Evolutionary conservation across 1,140 invertebrate species (phyloP).

Genomic region (Glossosoma conforme): DNA sequence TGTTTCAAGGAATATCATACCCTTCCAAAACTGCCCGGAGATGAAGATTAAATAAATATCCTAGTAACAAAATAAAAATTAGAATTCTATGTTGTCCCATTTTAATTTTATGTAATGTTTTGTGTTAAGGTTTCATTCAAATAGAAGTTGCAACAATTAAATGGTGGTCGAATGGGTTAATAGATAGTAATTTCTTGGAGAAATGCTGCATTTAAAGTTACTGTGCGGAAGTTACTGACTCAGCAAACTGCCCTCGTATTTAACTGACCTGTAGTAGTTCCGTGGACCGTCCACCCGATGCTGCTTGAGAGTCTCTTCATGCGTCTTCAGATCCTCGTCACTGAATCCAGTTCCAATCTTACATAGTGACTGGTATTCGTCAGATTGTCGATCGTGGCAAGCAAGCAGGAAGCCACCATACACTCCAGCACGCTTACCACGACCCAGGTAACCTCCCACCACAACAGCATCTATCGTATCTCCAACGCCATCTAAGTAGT

Average conservation of each 20-base stretch:
- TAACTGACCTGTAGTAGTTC: slow-evolving; percentile 68
- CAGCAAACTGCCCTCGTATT: background rate
- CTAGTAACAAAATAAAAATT: too few species aligned
- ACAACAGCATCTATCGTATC: slow-evolving; percentile 95
- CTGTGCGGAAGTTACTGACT: too few species aligned
- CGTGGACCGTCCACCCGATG: slow-evolving; percentile 69
- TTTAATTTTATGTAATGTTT: too few species aligned
- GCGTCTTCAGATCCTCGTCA: slow-evolving; percentile 81
- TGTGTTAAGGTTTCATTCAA: too few species aligned
- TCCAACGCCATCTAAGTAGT: slow-evolving; percentile 92
- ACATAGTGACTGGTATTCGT: slow-evolving; percentile 81
- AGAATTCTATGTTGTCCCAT: too few species aligned
- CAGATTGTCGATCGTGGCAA: slow-evolving; percentile 91
- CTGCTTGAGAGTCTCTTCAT: slow-evolving; percentile 74
- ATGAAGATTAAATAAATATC: too few species aligned
- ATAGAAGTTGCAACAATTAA: too few species aligned
- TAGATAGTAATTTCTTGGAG: too few species aligned
- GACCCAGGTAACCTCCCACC: slow-evolving; percentile 91
- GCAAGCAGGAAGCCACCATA: slow-evolving; percentile 96
- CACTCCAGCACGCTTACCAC: slow-evolving; percentile 88
- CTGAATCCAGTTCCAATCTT: slow-evolving; percentile 97
- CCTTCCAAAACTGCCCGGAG: too few species aligned
- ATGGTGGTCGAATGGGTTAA: too few species aligned
- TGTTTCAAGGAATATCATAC: too few species aligned
- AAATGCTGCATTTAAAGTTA: too few species aligned